Conservation (phyloP, 2,113 vertebrate species). For the Ctenodactylus gundi region DNA sequence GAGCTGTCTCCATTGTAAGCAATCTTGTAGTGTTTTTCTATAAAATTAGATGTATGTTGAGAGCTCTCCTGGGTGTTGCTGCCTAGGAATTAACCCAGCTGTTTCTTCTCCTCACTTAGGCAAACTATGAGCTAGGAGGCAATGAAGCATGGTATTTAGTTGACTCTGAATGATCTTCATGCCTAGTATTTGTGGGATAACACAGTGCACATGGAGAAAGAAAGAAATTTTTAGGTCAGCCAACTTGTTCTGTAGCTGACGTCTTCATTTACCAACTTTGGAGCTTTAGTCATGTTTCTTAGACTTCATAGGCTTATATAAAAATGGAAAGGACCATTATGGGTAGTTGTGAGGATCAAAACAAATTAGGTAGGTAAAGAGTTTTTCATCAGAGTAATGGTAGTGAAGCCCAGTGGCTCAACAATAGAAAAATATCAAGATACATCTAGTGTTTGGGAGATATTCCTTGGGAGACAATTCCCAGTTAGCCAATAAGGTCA, state of each 20-base stretch:
- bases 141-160: constrained; percentile 22
- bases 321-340: background rate
- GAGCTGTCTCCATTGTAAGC: background rate
- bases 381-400: background rate
- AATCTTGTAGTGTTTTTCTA: constrained; percentile 44
- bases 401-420: background rate
- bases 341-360: background rate
- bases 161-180: background rate
- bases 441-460: background rate
- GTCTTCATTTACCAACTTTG: background rate
- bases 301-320: background rate
- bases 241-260: background rate
- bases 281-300: background rate
- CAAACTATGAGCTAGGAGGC: background rate
- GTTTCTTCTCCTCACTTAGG: constrained; percentile 30
- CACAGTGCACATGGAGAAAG: background rate
- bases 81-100: constrained; percentile 64
- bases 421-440: background rate
- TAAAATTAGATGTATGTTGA: constrained; percentile 46
- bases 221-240: background rate
- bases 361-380: background rate
- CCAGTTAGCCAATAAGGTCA: background rate
- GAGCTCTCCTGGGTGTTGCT: constrained; percentile 50
- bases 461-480: background rate
- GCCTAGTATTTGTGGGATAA: background rate